Evolutionary conservation across 2,797 vertebrate species (phyloP), one percentile per base, ranked within the genome.

Genomic region (Sebastes minor): DNA sequence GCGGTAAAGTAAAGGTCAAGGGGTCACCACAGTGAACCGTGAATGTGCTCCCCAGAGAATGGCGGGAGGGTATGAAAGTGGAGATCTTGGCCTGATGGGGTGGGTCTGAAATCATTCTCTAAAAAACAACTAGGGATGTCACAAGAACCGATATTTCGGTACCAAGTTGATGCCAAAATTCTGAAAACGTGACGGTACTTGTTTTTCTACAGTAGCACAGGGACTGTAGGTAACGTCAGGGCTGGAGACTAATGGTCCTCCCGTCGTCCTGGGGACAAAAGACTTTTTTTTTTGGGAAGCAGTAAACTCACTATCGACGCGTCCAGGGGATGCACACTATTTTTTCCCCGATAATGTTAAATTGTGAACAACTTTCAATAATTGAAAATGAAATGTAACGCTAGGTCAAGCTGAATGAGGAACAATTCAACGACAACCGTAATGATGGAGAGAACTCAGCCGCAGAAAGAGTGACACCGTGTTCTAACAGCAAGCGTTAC

Each of bases 1-100:
- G 76, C 32, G 66, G 63, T 62, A 67, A 60, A 78, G 69, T 72
- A 91, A 91, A 92, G 81, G 81, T 88, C 77, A 86, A 33, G 23
- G 18, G 85, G 79, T 88, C 78, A 71, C 53, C n/a, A 42, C 42
- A 61, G 70, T 68, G 64, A 70, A 80, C 53, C 72, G 72, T 33
- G 49, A 85, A 63, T 68, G 32, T 76, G 59, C 22, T 55, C n/a
- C 33, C 52, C 28, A 71, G 20, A 84, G 49, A 56, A 56, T 2
- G 23, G 11, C 28, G 42, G 28, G 3, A 53, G 16, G 72, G 64
- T 27, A 35, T 9, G 35, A 57, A 2, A 22, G 8, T n/a, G 28
- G 35, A 67, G 7, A 33, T 67, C 32, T 59, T 57, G 18, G 20
- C 28, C 25, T 56, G 30, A 61, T 27, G 11, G 28, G 7, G 8